Conservation (phyloP, 2,888 invertebrate species). For the Orgyia antiqua region DNA sequence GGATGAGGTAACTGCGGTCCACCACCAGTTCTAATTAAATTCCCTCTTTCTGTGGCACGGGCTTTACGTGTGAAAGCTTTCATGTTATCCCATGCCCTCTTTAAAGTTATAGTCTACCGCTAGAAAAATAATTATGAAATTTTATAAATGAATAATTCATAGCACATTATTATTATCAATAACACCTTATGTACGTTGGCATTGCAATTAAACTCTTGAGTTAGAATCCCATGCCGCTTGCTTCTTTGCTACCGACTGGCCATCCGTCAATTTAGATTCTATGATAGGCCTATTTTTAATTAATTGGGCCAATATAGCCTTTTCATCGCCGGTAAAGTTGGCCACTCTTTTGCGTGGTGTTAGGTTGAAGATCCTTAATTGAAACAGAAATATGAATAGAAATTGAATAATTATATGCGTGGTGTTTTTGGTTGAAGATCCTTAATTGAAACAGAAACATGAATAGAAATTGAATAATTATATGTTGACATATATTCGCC, state of each 20-base stretch:
- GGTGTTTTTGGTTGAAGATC: not conserved
- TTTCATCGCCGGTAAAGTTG: not conserved
- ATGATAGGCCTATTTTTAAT: no score
- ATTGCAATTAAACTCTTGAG: constrained; percentile 1
- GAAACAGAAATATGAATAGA: not conserved
- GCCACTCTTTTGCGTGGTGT: no score
- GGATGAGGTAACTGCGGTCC: not conserved
- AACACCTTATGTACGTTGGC: constrained; percentile 1
- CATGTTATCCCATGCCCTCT: constrained; percentile 10
- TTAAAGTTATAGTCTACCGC: constrained; percentile 8
- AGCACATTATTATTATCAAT: not conserved
- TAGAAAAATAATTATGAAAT: constrained; percentile 1
- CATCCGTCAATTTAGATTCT: constrained; percentile 1
- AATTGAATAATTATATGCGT: not conserved
- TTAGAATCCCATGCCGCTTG: constrained; percentile 1
- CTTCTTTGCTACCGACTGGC: not conserved
- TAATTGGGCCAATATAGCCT: no score
- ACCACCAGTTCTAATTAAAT: constrained; percentile 2
- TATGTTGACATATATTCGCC: no score
- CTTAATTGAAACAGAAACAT: not conserved
- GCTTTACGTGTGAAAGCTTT: constrained; percentile 5
- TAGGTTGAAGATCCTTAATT: not conserved
- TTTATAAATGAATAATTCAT: constrained; percentile 1
- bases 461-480: not conserved
- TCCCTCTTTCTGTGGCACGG: constrained; percentile 1